Percentiles rank a stretch among this genome's conserved stretches.
Evolutionary conservation across 2,113 vertebrate genomes (phyloP).

Genomic region (Gasterosteus nipponicus): DNA sequence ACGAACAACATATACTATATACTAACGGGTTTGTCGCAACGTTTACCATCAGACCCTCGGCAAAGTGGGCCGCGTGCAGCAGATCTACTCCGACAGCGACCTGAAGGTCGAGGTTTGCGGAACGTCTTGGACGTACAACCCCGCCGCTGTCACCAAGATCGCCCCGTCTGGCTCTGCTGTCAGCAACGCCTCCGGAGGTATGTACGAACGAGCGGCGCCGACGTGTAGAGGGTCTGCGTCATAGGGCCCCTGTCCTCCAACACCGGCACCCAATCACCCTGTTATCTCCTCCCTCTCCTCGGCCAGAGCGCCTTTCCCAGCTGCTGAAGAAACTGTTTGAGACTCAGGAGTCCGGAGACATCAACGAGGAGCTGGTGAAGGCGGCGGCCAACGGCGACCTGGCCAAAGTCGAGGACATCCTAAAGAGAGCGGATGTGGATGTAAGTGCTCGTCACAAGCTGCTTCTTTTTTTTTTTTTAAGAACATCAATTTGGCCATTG

Average conservation of each 20-base stretch:
- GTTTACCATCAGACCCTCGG: conserved; percentile 89
- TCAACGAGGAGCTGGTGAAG: conserved; percentile 98
- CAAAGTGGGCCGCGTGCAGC: conserved; percentile 97
- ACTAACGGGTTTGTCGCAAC: conserved; percentile 51
- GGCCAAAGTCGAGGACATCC: conserved; percentile 97
- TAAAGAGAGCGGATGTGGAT: conserved; percentile 96
- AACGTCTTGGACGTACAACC: conserved; percentile 99
- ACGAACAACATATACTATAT: conserved; percentile 23
- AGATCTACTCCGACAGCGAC: conserved; percentile 99
- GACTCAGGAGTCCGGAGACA: conserved; percentile 98
- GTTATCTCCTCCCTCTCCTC: conserved; percentile 28
- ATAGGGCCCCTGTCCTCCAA: conserved; percentile 37
- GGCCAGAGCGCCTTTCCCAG: conserved; percentile 93
- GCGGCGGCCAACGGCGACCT: conserved; percentile 98
- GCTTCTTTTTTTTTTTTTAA: conserved; percentile 26
- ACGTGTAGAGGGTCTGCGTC: conserved; percentile 7
- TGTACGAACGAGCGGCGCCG: conserved; percentile 43
- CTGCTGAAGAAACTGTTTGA: conserved; percentile 98
- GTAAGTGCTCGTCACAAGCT: conserved; percentile 76
- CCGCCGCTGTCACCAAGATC: conserved; percentile 97
- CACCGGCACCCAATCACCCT: conserved; percentile 22
- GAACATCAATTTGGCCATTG: not conserved
- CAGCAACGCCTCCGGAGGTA: conserved; percentile 98
- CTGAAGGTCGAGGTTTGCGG: conserved; percentile 99
- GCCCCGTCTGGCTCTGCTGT: conserved; percentile 96